Base-by-base conservation (phyloP, 2,113 vertebrate species). In the Rhagologus leucostigma region DNA sequence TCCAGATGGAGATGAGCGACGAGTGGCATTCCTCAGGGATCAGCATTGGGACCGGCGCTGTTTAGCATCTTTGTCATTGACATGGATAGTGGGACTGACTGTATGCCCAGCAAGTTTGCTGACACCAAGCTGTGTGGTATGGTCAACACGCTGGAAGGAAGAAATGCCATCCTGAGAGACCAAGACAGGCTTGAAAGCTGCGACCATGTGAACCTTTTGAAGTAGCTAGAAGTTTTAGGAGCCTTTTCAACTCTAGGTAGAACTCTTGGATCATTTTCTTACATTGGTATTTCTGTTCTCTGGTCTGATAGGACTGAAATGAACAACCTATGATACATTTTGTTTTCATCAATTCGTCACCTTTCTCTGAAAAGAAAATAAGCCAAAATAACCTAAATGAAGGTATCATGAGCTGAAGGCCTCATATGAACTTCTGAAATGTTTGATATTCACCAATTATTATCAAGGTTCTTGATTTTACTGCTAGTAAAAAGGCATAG, bases 31-130 rank as follows among this genome's bases (percentile, higher is more conserved):
- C 49, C 84, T 30, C 13, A 41, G n/a, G 49, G n/a, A 41, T 30
- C 13, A 47, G 49, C 30, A 17, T 2, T 35, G 30, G 24, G 2
- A 17, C 20, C 0, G 0, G 24, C 0, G 0, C n/a, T 17, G 56
- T 55, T 70, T 6, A 30, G 11, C 24, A 55, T 17, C 32, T 67
- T 57, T 47, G 41, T 20, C n/a, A 24, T 6, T 55, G 30, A 7
- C 22, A 6, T 6, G 55, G 73, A 16, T 41, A 14, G 16, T 26
- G 65, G 30, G 13, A 30, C 30, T 56, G 56, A 24, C 12, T 55
- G 47, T 24, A 26, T 9, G 9, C 30, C 49, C 49, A n/a, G 29
- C 11, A 20, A 39, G 16, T 21, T 24, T 35, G 16, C n/a, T 78
- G 39, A 21, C 23, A 17, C 20, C n/a, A 41, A 30, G 41, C 24